A percentile compares a stretch with the other conserved stretches of the same genome.
phyloP scores from a whole-genome alignment of 2,113 vertebrate species.

The Ibidorhyncha struthersii region DNA sequence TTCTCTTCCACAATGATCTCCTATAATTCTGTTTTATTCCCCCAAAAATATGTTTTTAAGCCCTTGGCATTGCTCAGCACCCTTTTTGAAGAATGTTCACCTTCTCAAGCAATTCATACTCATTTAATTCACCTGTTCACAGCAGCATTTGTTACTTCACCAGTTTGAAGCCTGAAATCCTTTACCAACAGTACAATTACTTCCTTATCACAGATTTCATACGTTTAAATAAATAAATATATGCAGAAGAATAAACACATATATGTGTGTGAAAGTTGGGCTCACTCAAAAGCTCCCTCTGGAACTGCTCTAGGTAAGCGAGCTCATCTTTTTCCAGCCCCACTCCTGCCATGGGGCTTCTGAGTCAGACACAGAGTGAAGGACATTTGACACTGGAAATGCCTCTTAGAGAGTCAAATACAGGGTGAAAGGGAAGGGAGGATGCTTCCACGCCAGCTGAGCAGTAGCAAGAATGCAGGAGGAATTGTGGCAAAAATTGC shows the following conservation, averaged over 20 bases:
- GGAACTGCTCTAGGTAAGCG: neutral
- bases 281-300: neutral
- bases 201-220: neutral
- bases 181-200: neutral
- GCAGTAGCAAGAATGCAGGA: neutral
- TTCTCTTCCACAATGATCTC: neutral
- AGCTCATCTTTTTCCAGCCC: neutral
- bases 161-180: neutral
- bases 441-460: neutral
- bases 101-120: rapidly evolving
- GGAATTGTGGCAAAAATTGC: neutral
- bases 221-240: neutral
- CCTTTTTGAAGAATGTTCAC: neutral
- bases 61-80: neutral
- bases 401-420: neutral
- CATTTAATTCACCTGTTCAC: neutral
- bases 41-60: neutral
- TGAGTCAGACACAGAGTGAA: neutral
- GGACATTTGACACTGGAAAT: neutral
- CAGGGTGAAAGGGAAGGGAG: neutral
- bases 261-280: rapidly evolving
- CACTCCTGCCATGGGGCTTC: neutral
- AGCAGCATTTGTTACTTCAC: neutral
- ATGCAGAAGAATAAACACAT: rapidly evolving
- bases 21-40: neutral